Conservation (phyloP, 2,113 vertebrate genomes). For the Pyxicephalus adspersus region DNA sequence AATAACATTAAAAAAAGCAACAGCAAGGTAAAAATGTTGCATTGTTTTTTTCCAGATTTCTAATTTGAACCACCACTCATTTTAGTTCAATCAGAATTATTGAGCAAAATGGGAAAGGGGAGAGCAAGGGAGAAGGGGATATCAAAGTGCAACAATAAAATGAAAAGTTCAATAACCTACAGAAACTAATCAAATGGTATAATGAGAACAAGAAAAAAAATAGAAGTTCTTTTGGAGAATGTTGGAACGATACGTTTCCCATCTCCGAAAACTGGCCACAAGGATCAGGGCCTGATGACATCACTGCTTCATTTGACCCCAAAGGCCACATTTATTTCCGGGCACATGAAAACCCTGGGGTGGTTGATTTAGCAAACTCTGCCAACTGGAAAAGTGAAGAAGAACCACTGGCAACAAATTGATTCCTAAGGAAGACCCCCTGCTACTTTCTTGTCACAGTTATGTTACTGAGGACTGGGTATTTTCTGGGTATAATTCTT, state of each 20-base stretch:
- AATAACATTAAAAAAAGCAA: no score
- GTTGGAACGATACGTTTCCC: slow-evolving; percentile 1
- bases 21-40: no score
- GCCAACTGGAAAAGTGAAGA: slow-evolving; percentile 33
- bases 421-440: slow-evolving; percentile 7
- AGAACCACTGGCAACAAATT: slow-evolving; percentile 24
- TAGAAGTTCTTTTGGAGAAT: neutral
- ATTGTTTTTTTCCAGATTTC: no score
- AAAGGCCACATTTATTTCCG: slow-evolving; percentile 15
- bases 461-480: slow-evolving; percentile 1
- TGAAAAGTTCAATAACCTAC: no score
- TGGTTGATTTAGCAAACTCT: slow-evolving; percentile 36
- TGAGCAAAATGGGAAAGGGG: no score
- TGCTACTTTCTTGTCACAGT: neutral
- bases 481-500: neutral
- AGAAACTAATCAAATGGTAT: no score
- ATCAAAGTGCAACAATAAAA: no score
- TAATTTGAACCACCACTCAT: no score
- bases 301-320: slow-evolving; percentile 15
- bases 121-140: no score
- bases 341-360: slow-evolving; percentile 25
- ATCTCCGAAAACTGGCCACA: slow-evolving; percentile 5
- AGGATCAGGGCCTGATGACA: slow-evolving; percentile 17
- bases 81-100: no score
- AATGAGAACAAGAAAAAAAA: no score